Conservation (phyloP, 2,888 invertebrate genomes). For the Machimus atricapillus region DNA sequence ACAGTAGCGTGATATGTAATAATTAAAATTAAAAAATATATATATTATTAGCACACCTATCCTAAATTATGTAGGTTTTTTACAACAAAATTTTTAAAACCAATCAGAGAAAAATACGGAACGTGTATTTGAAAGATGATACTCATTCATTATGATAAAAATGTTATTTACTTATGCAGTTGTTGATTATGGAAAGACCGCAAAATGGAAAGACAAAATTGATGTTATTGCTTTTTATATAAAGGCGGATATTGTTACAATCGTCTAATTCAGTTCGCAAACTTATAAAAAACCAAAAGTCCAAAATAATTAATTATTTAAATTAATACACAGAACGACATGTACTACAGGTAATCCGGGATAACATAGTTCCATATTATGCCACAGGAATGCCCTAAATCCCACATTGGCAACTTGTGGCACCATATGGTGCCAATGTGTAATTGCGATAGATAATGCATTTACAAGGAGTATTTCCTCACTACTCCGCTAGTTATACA, state of each 20-base stretch:
- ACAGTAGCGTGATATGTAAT: not conserved
- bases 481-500: not conserved
- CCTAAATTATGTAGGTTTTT: slow-evolving; percentile 3
- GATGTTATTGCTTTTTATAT: not conserved
- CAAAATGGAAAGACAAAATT: not conserved
- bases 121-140: not conserved
- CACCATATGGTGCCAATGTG: not conserved
- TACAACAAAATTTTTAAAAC: not conserved
- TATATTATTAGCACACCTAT: not conserved
- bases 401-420: not conserved
- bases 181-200: not conserved
- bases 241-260: not conserved
- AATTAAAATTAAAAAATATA: not conserved
- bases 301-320: not conserved
- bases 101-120: not conserved
- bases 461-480: not conserved
- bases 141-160: not conserved
- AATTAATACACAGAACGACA: not conserved
- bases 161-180: not conserved
- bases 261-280: not conserved
- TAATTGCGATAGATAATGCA: not conserved
- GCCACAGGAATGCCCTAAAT: not conserved
- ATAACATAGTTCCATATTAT: not conserved
- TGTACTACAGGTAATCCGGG: not conserved
- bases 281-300: not conserved